Evolutionary conservation across 1,140 invertebrate genomes (phyloP), one percentile per base, ranked within the genome.

Genomic region (Sesamia nonagrioides): DNA sequence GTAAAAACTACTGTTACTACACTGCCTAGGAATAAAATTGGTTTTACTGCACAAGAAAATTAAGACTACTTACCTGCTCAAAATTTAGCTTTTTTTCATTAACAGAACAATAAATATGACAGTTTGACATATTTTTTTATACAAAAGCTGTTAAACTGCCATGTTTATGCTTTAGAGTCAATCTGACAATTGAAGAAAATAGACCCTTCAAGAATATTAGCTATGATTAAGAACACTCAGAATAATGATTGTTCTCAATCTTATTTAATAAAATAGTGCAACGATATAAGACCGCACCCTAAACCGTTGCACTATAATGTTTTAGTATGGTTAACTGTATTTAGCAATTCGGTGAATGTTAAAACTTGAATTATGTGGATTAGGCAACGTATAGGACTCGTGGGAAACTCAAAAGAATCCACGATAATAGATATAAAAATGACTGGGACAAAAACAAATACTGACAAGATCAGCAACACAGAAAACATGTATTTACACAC

Each of bases 41-140:
- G 3, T 0, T 13, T 7, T 69, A 69, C n/a, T 50, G 2, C 42
- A 69, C 42, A 6, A 50, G 6, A 15, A n/a, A n/a, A 2, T 68
- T 1, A 13, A 69, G 2, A 13, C 66, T 42, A 69, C 66, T 69
- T 50, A 69, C 66, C 66, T 69, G 21, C n/a, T 66, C 4, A 42
- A 58, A 15, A 33, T 5, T 18, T 54, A 17, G n/a, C n/a, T n/a
- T 37, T 37, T 37, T 37, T 37, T 37, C 7, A 37, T n/a, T n/a
- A n/a, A n/a, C n/a, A n/a, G n/a, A n/a, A n/a, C n/a, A n/a, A n/a
- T n/a, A n/a, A n/a, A n/a, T n/a, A n/a, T n/a, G n/a, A n/a, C n/a
- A n/a, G 27, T 50, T 50, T 50, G 48, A 50, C 48, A 50, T 54
- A 8, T 18, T 9, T 18, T n/a, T n/a, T 6, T 9, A 7, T 40